These are phyloP conservation scores for Diachrysia chrysitis DNA, from an alignment of 2,888 invertebrate genomes.

Conservation along the genomic window DNA sequence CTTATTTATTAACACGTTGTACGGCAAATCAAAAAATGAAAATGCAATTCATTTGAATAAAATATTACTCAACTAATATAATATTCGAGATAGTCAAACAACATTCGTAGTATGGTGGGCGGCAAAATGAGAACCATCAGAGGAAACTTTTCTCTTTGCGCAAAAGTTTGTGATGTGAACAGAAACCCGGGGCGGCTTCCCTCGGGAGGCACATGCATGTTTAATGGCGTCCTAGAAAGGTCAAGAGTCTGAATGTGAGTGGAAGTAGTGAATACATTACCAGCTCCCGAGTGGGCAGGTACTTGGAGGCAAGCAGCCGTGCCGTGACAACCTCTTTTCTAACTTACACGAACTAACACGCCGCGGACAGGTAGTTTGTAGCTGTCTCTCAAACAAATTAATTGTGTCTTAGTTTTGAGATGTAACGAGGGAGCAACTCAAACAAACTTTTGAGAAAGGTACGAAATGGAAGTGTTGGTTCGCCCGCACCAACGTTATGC, in stretches of 20 bases:
- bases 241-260: conserved; percentile 83
- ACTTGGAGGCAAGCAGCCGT: conserved; percentile 67
- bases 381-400: conserved; percentile 87
- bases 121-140: conserved; percentile 79
- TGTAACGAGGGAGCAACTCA: conserved; percentile 79
- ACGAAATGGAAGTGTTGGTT: conserved; percentile 71
- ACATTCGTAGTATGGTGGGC: conserved; percentile 74
- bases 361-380: conserved; percentile 85
- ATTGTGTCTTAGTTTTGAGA: conserved; percentile 85
- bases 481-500: conserved; percentile 67
- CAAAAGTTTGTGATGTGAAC: conserved; percentile 83
- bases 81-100: conserved; percentile 67
- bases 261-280: conserved; percentile 85
- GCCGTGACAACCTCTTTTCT: conserved; percentile 80
- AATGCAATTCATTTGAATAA: too few species aligned
- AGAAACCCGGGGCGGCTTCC: conserved; percentile 77
- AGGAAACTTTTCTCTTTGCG: conserved; percentile 85
- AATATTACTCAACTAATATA: conserved; percentile 66
- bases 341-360: conserved; percentile 78
- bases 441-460: conserved; percentile 83
- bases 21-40: conserved; percentile 14
- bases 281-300: conserved; percentile 75
- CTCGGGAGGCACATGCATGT: conserved; percentile 85
- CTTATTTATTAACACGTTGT: conserved; percentile 11
- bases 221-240: conserved; percentile 87